These are phyloP conservation scores for Malthinus flaveolus DNA, from an alignment of 2,888 invertebrate species.

Conservation along the genomic window DNA sequence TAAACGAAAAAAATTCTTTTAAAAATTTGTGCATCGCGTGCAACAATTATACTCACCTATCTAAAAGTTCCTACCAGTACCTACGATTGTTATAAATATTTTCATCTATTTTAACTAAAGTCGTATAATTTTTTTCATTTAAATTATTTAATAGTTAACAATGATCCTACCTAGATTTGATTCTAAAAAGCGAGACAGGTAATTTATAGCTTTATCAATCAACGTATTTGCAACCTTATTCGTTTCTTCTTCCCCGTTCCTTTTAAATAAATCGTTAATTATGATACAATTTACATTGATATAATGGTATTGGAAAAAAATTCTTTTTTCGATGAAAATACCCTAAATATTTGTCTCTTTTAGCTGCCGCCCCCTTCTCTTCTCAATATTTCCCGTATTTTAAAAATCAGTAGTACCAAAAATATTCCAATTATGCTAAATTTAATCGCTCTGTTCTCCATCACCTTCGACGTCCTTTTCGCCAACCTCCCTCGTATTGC, in stretches of 20 bases:
- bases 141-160: slow-evolving; percentile 52
- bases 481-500: slow-evolving; percentile 58
- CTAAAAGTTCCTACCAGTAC: slow-evolving; percentile 43
- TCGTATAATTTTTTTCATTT: slow-evolving; percentile 45
- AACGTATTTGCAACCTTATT: slow-evolving; percentile 20
- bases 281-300: slow-evolving; percentile 43
- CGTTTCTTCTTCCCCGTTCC: slow-evolving; percentile 12
- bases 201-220: slow-evolving; percentile 18
- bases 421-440: slow-evolving; percentile 1
- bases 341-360: slow-evolving; percentile 42
- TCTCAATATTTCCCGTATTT: slow-evolving; percentile 9
- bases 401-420: background rate
- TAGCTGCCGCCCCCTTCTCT: slow-evolving; percentile 46
- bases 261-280: background rate
- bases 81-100: slow-evolving; percentile 47
- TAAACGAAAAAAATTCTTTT: slow-evolving; percentile 30
- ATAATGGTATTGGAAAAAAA: slow-evolving; percentile 27
- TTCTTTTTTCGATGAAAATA: slow-evolving; percentile 28
- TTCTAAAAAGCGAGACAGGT: slow-evolving; percentile 51
- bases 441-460: slow-evolving; percentile 62
- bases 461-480: slow-evolving; percentile 62
- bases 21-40: slow-evolving; percentile 50
- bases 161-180: slow-evolving; percentile 54
- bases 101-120: slow-evolving; percentile 40
- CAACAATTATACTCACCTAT: slow-evolving; percentile 44